Evolutionary conservation across 1,140 invertebrate species (phyloP).

Genomic region (Heterodera carotae): DNA sequence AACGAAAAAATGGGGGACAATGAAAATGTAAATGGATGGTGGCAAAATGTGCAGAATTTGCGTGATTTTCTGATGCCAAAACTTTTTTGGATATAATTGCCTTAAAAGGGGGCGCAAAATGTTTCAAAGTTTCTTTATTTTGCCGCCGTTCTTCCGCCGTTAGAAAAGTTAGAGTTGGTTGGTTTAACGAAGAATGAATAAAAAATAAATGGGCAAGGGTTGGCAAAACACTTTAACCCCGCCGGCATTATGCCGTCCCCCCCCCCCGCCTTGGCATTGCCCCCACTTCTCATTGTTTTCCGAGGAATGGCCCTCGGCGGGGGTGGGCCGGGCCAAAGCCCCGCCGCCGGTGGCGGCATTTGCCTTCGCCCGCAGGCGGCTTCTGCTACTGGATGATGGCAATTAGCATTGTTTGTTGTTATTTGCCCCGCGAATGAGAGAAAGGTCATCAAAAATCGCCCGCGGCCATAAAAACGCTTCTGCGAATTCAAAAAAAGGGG

Average conservation of each 20-base stretch:
- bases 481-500: not conserved
- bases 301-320: no score
- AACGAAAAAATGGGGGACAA: no score
- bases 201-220: not conserved
- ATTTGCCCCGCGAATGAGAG: not conserved
- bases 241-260: not conserved
- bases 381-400: no score
- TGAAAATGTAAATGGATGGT: no score
- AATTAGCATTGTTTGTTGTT: slow-evolving; percentile 2
- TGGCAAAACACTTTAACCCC: not conserved
- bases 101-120: not conserved
- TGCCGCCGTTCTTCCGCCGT: not conserved
- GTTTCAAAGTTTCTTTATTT: not conserved
- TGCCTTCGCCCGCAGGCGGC: no score
- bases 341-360: no score
- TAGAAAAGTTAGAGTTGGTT: no score
- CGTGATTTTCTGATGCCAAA: not conserved
- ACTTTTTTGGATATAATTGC: not conserved
- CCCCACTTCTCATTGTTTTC: not conserved
- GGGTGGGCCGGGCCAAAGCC: no score
- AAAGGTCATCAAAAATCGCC: slow-evolving; percentile 1
- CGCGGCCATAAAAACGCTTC: not conserved
- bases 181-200: not conserved
- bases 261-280: no score
- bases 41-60: no score